Base-by-base conservation (phyloP, 2,113 vertebrate species). In the Etheostoma cragini region DNA sequence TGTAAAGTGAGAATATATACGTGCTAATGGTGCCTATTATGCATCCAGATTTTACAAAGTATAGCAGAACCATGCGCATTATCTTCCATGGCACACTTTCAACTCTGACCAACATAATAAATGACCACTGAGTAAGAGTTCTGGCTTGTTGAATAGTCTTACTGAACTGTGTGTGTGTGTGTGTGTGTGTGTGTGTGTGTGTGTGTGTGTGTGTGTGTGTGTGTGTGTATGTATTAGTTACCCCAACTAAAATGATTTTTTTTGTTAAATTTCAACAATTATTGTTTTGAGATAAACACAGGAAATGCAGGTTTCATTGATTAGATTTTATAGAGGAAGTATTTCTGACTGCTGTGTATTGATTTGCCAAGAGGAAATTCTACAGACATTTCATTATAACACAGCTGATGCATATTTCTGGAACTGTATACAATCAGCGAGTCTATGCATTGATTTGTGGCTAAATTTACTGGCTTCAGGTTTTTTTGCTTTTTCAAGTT, bases 241-340 rank as follows among this genome's bases (percentile, higher is more conserved):
- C 61, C 66, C 50, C 67, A 77, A n/a, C n/a, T n/a, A n/a, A n/a
- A n/a, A n/a, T n/a, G n/a, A n/a, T n/a, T n/a, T n/a, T n/a, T n/a
- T n/a, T n/a, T 78, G 61, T 82, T 74, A 46, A 63, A 69, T 72
- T 86, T 49, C 38, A 81, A 45, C 50, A 73, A 65, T 82, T 77
- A 75, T 62, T 75, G 47, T 74, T 79, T 76, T 53, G 61, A 33
- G 52, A 63, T 66, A 65, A 72, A 82, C 68, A 78, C 78, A 66
- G 58, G 60, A 70, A 47, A 79, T 61, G 61, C 33, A 26, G 52
- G 66, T 82, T 88, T 89, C 80, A 85, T 82, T 84, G 64, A 77
- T 79, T 71, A 46, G 38, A 56, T 19, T 47, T 54, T 64, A 42
- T 52, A 71, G 30, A 85, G 62, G 45, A 70, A 67, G 19, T 57